Base-by-base conservation (phyloP, 2,888 invertebrate species). In the Dasypolia templi region DNA sequence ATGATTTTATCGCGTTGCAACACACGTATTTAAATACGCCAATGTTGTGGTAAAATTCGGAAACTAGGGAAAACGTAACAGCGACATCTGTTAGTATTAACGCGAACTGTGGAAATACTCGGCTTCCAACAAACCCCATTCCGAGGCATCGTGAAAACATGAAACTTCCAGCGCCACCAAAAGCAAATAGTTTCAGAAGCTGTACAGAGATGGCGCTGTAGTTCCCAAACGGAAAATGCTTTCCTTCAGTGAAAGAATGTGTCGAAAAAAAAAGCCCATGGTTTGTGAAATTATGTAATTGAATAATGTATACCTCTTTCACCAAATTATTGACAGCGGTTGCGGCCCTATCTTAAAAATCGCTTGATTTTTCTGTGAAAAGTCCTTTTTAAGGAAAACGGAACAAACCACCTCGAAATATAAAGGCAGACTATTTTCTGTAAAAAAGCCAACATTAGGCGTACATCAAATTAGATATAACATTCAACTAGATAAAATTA, bases 181-280 rank as follows among this genome's bases (percentile, higher is more conserved):
- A 29, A 76, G 65, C 22, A 69, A 32, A 63, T 81, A 75, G 79
- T 87, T 79, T 82, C 19, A 64, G 26, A 22, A 44, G 9, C 14
- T 51, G 42, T 35, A 62, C 72, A 84, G 77, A 86, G 86, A 86
- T 86, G 86, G 86, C 86, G 87, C 81, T 84, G 72, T 63, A 68
- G n/a, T 32, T 0, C 0, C 0, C 29, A 35, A 62, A 42, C 12
- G 49, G 69, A 71, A 79, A 74, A 66, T 66, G 12, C 35, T n/a
- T 49, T 55, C 1, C 14, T 46, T 2, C 3, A 26, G 29, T 53
- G 22, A 53, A 53, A 49, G 22, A 5, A 1, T 26, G 3, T 29
- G 14, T 14, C n/a, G n/a, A n/a, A n/a, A n/a, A n/a, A n/a, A n/a
- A n/a, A n/a, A n/a, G n/a, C n/a, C n/a, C n/a, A n/a, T n/a, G n/a